These are phyloP conservation scores for Drosophila algonquin DNA, from an alignment of 2,888 invertebrate genomes.

Conservation along the genomic window DNA sequence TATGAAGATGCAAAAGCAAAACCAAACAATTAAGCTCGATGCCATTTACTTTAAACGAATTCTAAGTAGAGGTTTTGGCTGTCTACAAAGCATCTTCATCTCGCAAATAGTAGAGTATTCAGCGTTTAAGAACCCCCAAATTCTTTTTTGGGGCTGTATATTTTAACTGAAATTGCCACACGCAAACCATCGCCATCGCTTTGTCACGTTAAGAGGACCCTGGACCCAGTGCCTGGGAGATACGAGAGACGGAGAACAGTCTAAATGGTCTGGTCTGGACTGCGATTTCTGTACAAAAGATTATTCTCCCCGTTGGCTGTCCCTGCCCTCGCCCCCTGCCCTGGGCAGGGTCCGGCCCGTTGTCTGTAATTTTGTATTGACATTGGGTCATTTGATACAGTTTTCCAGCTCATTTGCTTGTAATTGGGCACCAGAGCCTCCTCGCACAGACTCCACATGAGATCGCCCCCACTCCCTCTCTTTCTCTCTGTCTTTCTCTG, in stretches of 20 bases:
- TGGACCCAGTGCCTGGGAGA: neutral
- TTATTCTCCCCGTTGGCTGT: slow-evolving; percentile 39
- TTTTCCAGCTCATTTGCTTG: slow-evolving; percentile 84
- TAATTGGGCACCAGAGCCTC: slow-evolving; percentile 83
- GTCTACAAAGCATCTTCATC: neutral
- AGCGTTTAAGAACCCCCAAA: slow-evolving; percentile 25
- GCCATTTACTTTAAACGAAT: too few species aligned
- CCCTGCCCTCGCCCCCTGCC: slow-evolving; percentile 30
- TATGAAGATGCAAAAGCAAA: too few species aligned
- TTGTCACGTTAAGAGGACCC: slow-evolving; percentile 75
- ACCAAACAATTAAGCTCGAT: too few species aligned
- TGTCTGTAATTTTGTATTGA: slow-evolving; percentile 75
- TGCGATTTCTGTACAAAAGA: slow-evolving; percentile 48
- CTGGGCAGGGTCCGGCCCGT: slow-evolving; percentile 18
- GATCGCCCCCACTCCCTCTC: slow-evolving; percentile 45
- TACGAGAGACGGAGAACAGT: slow-evolving; percentile 9
- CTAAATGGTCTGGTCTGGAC: slow-evolving; percentile 48
- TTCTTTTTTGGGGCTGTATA: slow-evolving; percentile 20
- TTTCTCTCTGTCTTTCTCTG: slow-evolving; percentile 25
- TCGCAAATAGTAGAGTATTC: slow-evolving; percentile 40
- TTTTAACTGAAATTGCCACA: slow-evolving; percentile 84
- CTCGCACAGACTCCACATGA: slow-evolving; percentile 65
- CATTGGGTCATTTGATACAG: slow-evolving; percentile 84
- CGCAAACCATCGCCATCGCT: slow-evolving; percentile 84
- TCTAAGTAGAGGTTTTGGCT: too few species aligned